A percentile compares a stretch with the other conserved stretches of the same genome.
Evolutionary conservation across 2,113 vertebrate species (phyloP).

Genomic region (Silurus glanis): DNA sequence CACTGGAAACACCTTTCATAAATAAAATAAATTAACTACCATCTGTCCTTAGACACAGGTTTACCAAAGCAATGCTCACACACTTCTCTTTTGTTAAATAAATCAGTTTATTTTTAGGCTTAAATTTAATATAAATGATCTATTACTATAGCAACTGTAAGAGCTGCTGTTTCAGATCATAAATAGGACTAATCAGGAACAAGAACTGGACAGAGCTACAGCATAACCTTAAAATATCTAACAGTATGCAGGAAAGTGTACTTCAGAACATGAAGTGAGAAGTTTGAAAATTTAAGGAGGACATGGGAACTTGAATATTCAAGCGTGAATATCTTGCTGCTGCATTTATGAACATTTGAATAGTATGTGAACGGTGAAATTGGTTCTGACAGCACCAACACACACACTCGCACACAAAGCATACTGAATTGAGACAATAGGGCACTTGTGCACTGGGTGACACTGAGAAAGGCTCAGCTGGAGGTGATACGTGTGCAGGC

Average conservation of each 20-base stretch:
- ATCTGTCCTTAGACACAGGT: not conserved
- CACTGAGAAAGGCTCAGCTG: conserved; percentile 25
- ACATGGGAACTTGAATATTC: not conserved
- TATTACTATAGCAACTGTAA: too few relatives aligned
- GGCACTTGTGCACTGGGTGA: conserved; percentile 12
- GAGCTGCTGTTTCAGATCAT: not conserved
- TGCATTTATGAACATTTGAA: not conserved
- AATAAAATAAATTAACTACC: not conserved
- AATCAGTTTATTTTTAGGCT: not conserved
- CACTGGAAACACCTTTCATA: not conserved
- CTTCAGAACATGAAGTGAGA: not conserved
- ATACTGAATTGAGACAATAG: conserved; percentile 3
- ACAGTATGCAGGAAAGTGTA: not conserved
- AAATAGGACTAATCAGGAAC: not conserved
- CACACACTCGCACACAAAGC: not conserved
- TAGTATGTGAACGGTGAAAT: not conserved
- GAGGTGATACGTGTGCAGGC: conserved; percentile 10
- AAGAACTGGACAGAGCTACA: not conserved
- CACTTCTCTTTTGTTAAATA: not conserved
- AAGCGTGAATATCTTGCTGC: not conserved
- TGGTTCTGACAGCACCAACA: not conserved
- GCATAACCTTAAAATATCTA: not conserved
- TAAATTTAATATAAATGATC: not conserved
- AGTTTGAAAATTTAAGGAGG: not conserved
- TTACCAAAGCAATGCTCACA: not conserved